phyloP scores from a whole-genome alignment of 1,140 invertebrate species.

The Bombus polaris region DNA sequence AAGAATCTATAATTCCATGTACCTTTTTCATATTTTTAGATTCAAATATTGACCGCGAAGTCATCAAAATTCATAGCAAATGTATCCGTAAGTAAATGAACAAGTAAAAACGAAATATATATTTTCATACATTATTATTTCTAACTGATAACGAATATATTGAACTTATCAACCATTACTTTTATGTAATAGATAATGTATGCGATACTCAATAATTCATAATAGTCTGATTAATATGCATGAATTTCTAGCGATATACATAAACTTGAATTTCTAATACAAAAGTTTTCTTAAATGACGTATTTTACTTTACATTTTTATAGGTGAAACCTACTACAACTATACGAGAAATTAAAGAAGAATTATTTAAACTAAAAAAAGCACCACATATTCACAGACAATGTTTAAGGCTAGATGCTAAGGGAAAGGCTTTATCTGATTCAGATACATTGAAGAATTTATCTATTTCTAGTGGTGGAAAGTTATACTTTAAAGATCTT shows the following conservation, averaged over 20 bases:
- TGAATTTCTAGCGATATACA: background rate
- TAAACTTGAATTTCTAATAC: slow-evolving; percentile 20
- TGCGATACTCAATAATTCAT: background rate
- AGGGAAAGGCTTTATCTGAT: slow-evolving; percentile 90
- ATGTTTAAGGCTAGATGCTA: slow-evolving; percentile 90
- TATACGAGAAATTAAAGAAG: slow-evolving; percentile 89
- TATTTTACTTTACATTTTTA: slow-evolving; percentile 9
- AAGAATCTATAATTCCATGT: background rate
- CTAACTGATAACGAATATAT: background rate
- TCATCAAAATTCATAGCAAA: slow-evolving; percentile 71
- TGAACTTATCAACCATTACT: background rate
- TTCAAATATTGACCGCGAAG: slow-evolving; percentile 72
- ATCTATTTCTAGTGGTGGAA: slow-evolving; percentile 86
- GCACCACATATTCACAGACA: slow-evolving; percentile 91
- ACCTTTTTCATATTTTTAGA: slow-evolving; percentile 65
- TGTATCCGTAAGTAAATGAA: slow-evolving; percentile 73
- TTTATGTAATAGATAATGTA: background rate
- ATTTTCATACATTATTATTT: background rate
- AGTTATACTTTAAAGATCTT: slow-evolving; percentile 94
- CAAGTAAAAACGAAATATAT: background rate
- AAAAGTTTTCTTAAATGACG: background rate
- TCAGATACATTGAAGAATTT: slow-evolving; percentile 85
- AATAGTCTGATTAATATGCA: background rate
- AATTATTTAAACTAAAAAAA: slow-evolving; percentile 87
- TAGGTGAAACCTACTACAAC: slow-evolving; percentile 84